A percentile compares a stretch with the other conserved stretches of the same genome.
Evolutionary conservation across 2,888 invertebrate genomes (phyloP).

Genomic region (Balanococcus diminutus): DNA sequence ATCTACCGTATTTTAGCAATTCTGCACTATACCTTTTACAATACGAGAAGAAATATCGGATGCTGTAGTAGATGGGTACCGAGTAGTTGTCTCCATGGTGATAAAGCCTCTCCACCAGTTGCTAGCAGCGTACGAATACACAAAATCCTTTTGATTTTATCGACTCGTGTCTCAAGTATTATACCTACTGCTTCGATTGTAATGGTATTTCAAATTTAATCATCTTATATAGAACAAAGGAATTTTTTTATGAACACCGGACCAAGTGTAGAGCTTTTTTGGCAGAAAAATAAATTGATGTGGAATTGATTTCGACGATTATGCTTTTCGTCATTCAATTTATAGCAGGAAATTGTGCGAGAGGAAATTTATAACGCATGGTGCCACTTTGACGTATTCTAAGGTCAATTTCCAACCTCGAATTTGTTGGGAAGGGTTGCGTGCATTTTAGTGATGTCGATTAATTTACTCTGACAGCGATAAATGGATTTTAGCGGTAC

Average conservation of each 20-base stretch:
- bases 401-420: not conserved
- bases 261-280: not conserved
- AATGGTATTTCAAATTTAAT: conserved; percentile 39
- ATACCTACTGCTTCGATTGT: conserved; percentile 42
- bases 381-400: conserved; percentile 17
- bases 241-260: conserved; percentile 27
- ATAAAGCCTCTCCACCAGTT: conserved; percentile 51
- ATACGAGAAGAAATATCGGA: conserved; percentile 19
- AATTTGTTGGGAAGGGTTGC: not conserved
- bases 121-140: conserved; percentile 44
- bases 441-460: not conserved
- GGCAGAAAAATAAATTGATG: conserved; percentile 16
- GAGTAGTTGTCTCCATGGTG: conserved; percentile 53
- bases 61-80: conserved; percentile 28
- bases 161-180: conserved; percentile 44
- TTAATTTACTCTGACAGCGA: not conserved
- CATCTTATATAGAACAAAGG: conserved; percentile 25
- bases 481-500: not conserved
- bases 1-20: conserved; percentile 21
- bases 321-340: not conserved
- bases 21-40: not conserved
- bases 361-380: not conserved
- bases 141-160: conserved; percentile 49
- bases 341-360: not conserved
- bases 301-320: conserved; percentile 12